Percentiles rank a stretch among this genome's conserved stretches.
These are phyloP conservation scores for Miniopterus natalensis DNA, from an alignment of 2,113 vertebrate species.

Conservation along the genomic window DNA sequence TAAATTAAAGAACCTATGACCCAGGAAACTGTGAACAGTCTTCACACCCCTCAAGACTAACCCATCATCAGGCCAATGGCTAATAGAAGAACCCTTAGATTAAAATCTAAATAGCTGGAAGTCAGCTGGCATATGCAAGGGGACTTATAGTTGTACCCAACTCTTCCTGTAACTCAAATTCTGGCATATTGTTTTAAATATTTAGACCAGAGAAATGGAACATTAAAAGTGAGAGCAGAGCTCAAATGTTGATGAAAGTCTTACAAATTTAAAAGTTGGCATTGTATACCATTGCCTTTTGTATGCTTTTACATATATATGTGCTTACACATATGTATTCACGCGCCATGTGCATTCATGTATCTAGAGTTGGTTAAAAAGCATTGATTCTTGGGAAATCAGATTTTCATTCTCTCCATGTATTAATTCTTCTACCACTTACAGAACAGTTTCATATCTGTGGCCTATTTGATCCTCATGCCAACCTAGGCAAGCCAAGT, in stretches of 20 bases:
- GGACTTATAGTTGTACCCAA: neutral
- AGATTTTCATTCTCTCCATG: neutral
- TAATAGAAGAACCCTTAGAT: neutral
- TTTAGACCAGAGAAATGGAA: neutral
- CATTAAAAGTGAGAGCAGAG: neutral
- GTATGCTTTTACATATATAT: neutral
- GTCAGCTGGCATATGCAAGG: neutral
- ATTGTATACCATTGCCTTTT: neutral
- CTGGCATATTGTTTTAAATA: conserved; percentile 14
- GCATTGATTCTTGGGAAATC: neutral
- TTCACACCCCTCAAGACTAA: neutral
- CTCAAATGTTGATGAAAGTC: neutral
- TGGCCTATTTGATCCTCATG: neutral
- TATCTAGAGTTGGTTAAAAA: neutral
- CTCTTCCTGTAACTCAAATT: neutral
- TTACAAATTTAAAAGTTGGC: neutral
- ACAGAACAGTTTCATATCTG: neutral
- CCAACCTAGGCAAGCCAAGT: neutral
- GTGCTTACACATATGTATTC: neutral
- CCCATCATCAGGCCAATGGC: neutral
- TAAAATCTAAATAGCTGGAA: conserved; percentile 1
- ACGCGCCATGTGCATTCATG: neutral
- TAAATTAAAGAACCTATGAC: neutral
- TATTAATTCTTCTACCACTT: neutral
- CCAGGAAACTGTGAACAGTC: neutral